Conservation (phyloP, 2,113 vertebrate species). For the Rana temporaria region DNA sequence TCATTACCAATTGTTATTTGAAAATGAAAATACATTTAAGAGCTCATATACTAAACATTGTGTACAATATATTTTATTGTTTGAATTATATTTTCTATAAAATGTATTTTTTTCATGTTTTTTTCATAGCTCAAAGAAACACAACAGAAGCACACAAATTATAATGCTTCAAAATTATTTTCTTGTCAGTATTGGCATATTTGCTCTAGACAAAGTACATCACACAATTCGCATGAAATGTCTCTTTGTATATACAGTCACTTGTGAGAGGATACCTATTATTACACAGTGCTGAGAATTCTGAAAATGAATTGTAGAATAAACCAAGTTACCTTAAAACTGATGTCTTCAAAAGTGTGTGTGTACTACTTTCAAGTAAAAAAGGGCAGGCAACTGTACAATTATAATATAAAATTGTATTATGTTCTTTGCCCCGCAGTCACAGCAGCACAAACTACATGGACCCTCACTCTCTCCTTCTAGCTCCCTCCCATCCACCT, state of each 20-base stretch:
- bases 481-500: too few species aligned
- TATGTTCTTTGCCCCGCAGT: too few species aligned
- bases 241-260: slow-evolving; percentile 5
- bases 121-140: too few species aligned
- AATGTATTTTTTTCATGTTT: too few species aligned
- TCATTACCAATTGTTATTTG: neutral
- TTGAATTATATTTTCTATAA: neutral
- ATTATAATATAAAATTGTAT: too few species aligned
- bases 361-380: too few species aligned
- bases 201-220: slow-evolving; percentile 9
- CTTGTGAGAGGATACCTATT: slow-evolving; percentile 20
- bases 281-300: slow-evolving; percentile 31
- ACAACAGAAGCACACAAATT: neutral
- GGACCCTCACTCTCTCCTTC: too few species aligned
- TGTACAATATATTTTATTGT: neutral
- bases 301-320: neutral
- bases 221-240: slow-evolving; percentile 10
- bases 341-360: too few species aligned
- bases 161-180: neutral
- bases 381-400: too few species aligned
- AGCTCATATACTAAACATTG: neutral
- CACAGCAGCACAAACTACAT: too few species aligned
- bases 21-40: neutral
- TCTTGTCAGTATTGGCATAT: slow-evolving; percentile 28
- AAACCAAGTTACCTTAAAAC: too few species aligned